Evolutionary conservation across 2,888 invertebrate genomes (phyloP).

Genomic region (Lasioglossum oenotherae): DNA sequence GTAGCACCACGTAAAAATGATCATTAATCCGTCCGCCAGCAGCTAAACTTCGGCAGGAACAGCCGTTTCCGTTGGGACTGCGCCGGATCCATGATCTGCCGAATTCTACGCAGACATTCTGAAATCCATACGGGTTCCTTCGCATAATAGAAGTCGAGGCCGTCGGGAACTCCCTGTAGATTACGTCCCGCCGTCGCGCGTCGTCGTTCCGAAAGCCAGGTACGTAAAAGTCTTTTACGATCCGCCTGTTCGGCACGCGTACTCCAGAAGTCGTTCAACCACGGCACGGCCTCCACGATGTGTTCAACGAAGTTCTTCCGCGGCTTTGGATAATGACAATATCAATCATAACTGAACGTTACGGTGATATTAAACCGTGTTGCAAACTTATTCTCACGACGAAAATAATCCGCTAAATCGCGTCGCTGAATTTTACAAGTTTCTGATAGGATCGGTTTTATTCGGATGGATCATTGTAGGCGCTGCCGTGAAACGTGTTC

Average conservation of each 20-base stretch:
- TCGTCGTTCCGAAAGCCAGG: constrained; percentile 65
- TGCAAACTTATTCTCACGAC: constrained; percentile 34
- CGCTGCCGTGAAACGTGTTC: neutral
- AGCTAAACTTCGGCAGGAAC: neutral
- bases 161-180: constrained; percentile 65
- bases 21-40: neutral
- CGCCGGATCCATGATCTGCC: constrained; percentile 7
- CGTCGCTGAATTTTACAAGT: constrained; percentile 32
- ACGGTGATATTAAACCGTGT: constrained; percentile 31
- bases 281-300: constrained; percentile 8
- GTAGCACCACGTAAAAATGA: neutral
- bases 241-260: constrained; percentile 60
- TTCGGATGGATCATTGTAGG: neutral
- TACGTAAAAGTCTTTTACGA: constrained; percentile 76
- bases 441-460: neutral
- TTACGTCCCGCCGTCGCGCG: constrained; percentile 58
- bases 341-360: constrained; percentile 59
- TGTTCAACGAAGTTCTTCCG: constrained; percentile 33
- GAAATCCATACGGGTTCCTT: constrained; percentile 34
- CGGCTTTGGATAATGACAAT: constrained; percentile 61
- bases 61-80: neutral
- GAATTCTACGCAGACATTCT: constrained; percentile 29
- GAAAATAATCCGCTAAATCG: constrained; percentile 39
- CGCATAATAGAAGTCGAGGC: constrained; percentile 56
- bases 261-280: constrained; percentile 52